Evolutionary conservation across 2,888 invertebrate genomes (phyloP), one percentile per base, ranked within the genome.

Genomic region (Pinctada fucata): DNA sequence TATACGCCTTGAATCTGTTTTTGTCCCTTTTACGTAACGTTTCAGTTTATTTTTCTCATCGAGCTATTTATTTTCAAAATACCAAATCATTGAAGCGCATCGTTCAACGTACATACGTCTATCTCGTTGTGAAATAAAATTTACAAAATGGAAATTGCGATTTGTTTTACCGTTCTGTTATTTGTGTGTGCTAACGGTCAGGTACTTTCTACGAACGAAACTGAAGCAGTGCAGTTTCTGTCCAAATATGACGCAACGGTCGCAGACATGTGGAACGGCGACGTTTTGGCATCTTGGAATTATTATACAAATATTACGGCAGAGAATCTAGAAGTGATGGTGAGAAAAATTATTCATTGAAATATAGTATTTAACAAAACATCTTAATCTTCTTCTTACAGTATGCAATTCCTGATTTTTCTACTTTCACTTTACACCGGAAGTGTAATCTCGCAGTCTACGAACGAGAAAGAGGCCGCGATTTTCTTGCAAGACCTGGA

Each of bases 241-340:
- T n/a, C 66, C 1, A 64, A 72, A 8, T 77, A 77, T 13, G 50
- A 77, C 48, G n/a, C 10, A 13, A 52, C 50, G 52, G 72, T 72
- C 8, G 72, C 66, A 31, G 16, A 16, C 5, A n/a, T 72, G 47
- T 77, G 67, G 52, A 79, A 77, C 51, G 50, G 74, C 31, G 65
- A 76, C n/a, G 76, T 72, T 2, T 68, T 74, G 6, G 74, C 73
- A 16, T 6, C 79, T 8, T 79, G 79, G 79, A 74, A 79, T 47
- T 79, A 79, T 16, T 76, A 79, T 48, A 79, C 79, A 10, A 79
- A 79, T 45, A 72, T 79, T 10, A 79, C 79, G 4, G 58, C 64
- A 6, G 70, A 77, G 49, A 79, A 79, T 48, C 63, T 72, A 3
- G 51, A 74, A 13, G 68, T 51, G n/a, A 76, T 79, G 74, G 79